Conservation (phyloP, 2,113 vertebrate genomes). For the Puffinus mauretanicus region DNA sequence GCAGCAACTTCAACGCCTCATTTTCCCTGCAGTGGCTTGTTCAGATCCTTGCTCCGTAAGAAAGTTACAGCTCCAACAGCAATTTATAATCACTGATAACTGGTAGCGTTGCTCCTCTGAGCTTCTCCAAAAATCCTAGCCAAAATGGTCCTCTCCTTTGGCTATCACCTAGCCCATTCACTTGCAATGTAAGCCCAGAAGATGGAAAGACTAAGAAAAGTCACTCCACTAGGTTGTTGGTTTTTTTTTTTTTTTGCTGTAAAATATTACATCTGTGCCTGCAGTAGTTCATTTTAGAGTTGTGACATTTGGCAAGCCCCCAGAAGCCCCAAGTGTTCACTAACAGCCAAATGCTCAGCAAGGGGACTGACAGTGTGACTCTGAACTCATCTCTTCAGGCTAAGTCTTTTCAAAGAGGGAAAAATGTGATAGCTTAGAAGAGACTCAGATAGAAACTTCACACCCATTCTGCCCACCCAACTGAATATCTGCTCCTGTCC, state of each 20-base stretch:
- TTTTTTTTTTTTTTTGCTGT: no score
- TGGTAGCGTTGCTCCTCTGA: neutral
- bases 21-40: neutral
- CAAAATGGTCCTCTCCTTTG: neutral
- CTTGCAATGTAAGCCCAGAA: neutral
- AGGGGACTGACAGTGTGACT: neutral
- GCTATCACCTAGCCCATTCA: neutral
- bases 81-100: neutral
- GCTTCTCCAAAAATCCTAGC: neutral
- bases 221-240: no score
- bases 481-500: neutral
- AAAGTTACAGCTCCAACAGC: neutral
- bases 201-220: neutral
- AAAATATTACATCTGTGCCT: neutral
- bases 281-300: neutral
- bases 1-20: neutral
- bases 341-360: neutral
- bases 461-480: neutral
- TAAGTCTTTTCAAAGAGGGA: neutral
- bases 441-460: neutral
- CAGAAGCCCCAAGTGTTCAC: neutral
- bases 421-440: neutral
- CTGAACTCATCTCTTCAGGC: neutral
- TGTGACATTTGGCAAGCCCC: neutral
- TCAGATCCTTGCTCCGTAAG: neutral